phyloP scores from a whole-genome alignment of 2,888 invertebrate genomes.

The Eupithecia subumbrata region DNA sequence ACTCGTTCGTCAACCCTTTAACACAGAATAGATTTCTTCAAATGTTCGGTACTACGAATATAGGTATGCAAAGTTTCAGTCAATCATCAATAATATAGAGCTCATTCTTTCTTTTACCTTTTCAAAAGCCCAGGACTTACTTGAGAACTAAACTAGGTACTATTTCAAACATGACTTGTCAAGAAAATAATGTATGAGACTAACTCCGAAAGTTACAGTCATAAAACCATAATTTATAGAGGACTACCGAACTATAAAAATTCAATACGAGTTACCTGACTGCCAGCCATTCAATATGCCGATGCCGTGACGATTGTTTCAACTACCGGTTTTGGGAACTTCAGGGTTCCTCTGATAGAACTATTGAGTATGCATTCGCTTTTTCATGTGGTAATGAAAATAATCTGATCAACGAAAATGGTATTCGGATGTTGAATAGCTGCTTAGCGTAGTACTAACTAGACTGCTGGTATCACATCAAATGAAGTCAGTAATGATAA shows the following conservation, averaged over 20 bases:
- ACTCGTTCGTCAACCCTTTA: not conserved
- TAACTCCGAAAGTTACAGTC: slow-evolving; percentile 35
- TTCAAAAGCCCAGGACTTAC: not conserved
- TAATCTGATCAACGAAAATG: slow-evolving; percentile 13
- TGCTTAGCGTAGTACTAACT: slow-evolving; percentile 1
- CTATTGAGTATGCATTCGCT: slow-evolving; percentile 22
- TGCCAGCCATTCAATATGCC: slow-evolving; percentile 53
- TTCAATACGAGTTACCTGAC: slow-evolving; percentile 59
- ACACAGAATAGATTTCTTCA: not conserved
- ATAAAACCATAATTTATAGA: slow-evolving; percentile 53
- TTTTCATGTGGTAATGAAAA: slow-evolving; percentile 27
- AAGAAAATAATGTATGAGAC: slow-evolving; percentile 30
- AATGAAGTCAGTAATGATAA: slow-evolving; percentile 17
- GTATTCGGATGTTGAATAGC: not conserved
- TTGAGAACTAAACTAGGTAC: slow-evolving; percentile 3
- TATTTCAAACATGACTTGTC: slow-evolving; percentile 21
- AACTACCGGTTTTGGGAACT: slow-evolving; percentile 74
- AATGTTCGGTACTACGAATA: not conserved
- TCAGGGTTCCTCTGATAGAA: slow-evolving; percentile 56
- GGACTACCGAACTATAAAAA: slow-evolving; percentile 58
- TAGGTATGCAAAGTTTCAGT: not conserved
- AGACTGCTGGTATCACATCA: not conserved
- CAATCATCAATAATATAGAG: not conserved
- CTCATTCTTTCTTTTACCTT: not conserved
- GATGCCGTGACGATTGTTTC: slow-evolving; percentile 74